Conservation (phyloP, 2,113 vertebrate species). For the Gymnobelideus leadbeateri region DNA sequence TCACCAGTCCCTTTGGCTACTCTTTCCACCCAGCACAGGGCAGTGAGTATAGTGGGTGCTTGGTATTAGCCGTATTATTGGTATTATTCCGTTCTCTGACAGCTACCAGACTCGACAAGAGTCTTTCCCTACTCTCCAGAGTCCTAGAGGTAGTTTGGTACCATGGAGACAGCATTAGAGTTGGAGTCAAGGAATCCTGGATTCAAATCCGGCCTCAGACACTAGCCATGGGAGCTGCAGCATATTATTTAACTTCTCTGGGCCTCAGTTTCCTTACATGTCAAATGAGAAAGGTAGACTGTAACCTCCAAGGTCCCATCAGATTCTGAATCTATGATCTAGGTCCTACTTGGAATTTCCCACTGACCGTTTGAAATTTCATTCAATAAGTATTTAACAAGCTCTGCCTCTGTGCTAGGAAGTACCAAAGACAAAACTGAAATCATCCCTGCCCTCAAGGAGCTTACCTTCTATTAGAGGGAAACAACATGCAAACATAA, state of each 20-base stretch:
- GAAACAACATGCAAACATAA: no score
- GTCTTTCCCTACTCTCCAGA: neutral
- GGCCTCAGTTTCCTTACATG: neutral
- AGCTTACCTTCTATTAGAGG: no score
- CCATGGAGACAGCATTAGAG: neutral
- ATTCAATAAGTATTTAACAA: neutral
- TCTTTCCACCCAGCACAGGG: neutral
- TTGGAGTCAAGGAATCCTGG: neutral
- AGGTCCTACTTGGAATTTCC: neutral
- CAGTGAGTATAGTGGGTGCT: neutral
- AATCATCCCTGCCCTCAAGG: neutral
- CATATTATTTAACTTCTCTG: neutral
- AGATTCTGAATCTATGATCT: neutral
- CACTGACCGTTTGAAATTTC: neutral
- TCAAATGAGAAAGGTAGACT: neutral
- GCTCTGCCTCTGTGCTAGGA: neutral
- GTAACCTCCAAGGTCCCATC: neutral
- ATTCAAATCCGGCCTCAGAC: neutral
- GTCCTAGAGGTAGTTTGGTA: neutral
- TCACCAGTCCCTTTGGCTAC: neutral
- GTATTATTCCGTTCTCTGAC: neutral
- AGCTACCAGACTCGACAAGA: neutral
- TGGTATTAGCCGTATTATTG: neutral
- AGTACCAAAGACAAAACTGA: neutral
- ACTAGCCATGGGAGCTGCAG: neutral